Base-by-base conservation (phyloP, 1,140 invertebrate species). In the Nixonia krombeini region DNA sequence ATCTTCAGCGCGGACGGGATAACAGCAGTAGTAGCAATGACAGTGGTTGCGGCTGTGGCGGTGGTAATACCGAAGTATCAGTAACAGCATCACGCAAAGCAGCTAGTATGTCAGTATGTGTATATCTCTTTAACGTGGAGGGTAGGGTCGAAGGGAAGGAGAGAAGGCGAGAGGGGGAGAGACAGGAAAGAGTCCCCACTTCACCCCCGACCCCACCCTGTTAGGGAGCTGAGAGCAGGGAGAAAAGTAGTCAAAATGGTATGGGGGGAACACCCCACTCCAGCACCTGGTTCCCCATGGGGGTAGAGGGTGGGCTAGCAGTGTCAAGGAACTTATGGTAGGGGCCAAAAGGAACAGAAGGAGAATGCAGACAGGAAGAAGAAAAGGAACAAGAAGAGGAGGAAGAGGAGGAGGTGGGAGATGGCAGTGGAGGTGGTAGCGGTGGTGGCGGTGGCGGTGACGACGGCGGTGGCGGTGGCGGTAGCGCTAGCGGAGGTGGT, bases 231-330 rank as follows among this genome's bases (percentile, higher is more conserved):
- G 69, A 65, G 71, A 73, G 75, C 74, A 78, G 76, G 72, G 78
- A 79, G 78, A 65, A 75, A 74, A 69, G 72, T 76, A 67, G 59
- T 65, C 67, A 64, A 73, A 73, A 65, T 71, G 69, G 70, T 72
- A 46, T 68, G 70, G 70, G 72, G 76, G 66, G 62, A 40, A 53
- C 63, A 73, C 72, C 75, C 73, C 75, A 76, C 74, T 74, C 70
- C 69, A 70, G 56, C 55, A 51, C 46, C 42, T 52, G 70, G 66
- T 72, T 50, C 56, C 71, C 65, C 66, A 73, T 69, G 53, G 74
- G 74, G 77, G 75, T 77, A 72, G 75, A 71, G 71, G 74, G 73
- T 76, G 70, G 74, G 69, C 74, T 62, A 55, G 46, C 46, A 53
- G 70, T 41, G 44, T 56, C 40, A 70, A 63, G 76, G 70, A 66